These are phyloP conservation scores for Halcyon leucocephala DNA, from an alignment of 2,797 vertebrate genomes.

Conservation along the genomic window DNA sequence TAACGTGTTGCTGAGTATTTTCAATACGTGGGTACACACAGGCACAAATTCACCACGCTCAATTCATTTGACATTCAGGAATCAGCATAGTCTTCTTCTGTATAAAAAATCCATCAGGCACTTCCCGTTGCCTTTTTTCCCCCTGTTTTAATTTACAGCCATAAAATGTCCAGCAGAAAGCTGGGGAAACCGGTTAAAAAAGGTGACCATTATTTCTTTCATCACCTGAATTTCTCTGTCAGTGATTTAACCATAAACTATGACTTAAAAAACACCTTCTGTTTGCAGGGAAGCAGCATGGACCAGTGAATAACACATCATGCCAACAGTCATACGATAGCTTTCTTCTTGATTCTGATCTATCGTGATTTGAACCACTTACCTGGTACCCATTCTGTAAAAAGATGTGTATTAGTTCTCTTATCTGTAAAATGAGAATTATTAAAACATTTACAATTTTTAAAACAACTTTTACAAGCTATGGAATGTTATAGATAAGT, in stretches of 20 bases:
- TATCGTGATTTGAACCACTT: not conserved
- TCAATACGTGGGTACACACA: not conserved
- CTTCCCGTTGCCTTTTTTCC: not conserved
- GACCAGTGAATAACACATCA: not conserved
- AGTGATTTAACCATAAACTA: not conserved
- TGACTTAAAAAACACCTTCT: slow-evolving; percentile 11
- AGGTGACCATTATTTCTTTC: not conserved
- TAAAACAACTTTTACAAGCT: not conserved
- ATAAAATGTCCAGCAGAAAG: slow-evolving; percentile 37
- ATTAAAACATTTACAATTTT: not conserved
- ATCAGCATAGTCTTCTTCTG: not conserved
- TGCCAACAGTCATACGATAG: not conserved
- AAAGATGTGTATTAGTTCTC: not conserved
- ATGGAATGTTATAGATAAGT: not conserved
- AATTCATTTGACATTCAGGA: slow-evolving; percentile 21
- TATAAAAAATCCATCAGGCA: not conserved
- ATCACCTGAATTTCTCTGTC: slow-evolving; percentile 24
- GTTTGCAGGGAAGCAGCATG: not conserved
- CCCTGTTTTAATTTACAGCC: slow-evolving; percentile 20
- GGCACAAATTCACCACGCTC: not conserved
- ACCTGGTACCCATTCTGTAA: not conserved
- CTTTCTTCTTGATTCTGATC: not conserved
- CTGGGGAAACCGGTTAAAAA: not conserved
- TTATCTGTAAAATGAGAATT: not conserved
- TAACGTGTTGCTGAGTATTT: not conserved